Conservation (phyloP, 2,888 invertebrate genomes). For the Tridacna gigas region DNA sequence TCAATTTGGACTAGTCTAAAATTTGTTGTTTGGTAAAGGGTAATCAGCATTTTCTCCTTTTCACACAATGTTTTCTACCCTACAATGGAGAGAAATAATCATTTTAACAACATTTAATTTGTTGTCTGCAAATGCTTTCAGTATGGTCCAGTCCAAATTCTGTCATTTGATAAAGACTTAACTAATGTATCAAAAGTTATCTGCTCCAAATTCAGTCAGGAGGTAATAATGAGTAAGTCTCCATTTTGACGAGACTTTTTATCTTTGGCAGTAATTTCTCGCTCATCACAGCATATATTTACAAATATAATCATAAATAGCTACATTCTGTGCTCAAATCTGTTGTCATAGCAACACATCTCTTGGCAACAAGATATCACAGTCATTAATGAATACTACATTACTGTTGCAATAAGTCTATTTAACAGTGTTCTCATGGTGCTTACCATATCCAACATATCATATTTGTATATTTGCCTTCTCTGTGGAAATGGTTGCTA, state of each 20-base stretch:
- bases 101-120: neutral
- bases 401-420: neutral
- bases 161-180: neutral
- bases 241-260: neutral
- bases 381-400: slow-evolving; percentile 64
- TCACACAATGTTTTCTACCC: no score
- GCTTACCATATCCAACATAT: neutral
- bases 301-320: slow-evolving; percentile 17
- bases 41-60: no score
- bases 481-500: slow-evolving; percentile 21
- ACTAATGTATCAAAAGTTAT: neutral
- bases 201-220: neutral
- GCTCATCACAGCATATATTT: neutral
- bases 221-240: neutral
- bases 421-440: neutral
- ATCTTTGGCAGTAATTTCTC: neutral
- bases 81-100: no score
- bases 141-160: neutral
- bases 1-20: no score
- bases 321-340: slow-evolving; percentile 33
- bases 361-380: slow-evolving; percentile 54
- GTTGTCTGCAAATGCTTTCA: neutral
- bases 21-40: no score
- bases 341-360: slow-evolving; percentile 33
- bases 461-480: neutral